These are phyloP conservation scores for Carcinoscorpius rotundicauda DNA, from an alignment of 1,140 invertebrate species.

Conservation along the genomic window DNA sequence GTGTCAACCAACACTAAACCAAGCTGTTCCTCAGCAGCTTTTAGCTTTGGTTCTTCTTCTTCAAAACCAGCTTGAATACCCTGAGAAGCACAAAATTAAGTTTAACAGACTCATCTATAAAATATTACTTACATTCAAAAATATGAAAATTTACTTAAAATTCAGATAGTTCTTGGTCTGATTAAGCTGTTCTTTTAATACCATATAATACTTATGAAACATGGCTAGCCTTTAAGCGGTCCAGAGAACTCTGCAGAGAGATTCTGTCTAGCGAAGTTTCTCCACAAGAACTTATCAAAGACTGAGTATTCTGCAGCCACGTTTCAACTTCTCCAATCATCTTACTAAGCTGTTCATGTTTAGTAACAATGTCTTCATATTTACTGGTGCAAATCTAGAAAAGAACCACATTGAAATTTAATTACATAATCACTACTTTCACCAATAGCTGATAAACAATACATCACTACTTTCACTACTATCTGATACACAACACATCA, in stretches of 20 bases:
- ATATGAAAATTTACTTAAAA: constrained; percentile 11
- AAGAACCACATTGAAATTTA: too few relatives aligned
- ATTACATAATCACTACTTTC: too few relatives aligned
- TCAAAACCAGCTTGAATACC: constrained; percentile 61
- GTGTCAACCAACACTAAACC: constrained; percentile 85
- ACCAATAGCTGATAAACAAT: too few relatives aligned
- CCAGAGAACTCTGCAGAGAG: constrained; percentile 78
- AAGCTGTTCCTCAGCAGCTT: constrained; percentile 60
- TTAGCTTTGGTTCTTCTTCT: constrained; percentile 72
- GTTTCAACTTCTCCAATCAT: constrained; percentile 75
- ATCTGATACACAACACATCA: too few relatives aligned
- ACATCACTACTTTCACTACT: too few relatives aligned
- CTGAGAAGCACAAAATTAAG: constrained; percentile 28
- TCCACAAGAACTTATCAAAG: constrained; percentile 70
- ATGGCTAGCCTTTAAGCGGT: constrained; percentile 56
- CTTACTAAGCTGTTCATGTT: constrained; percentile 85
- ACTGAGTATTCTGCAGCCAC: constrained; percentile 79
- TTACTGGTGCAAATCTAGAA: not conserved
- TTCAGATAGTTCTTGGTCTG: not conserved
- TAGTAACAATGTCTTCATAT: constrained; percentile 80
- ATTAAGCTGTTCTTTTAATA: too few relatives aligned
- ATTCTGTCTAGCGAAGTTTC: constrained; percentile 77
- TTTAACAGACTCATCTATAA: not conserved
- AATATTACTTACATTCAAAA: constrained; percentile 8
- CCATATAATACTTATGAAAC: not conserved